phyloP scores from a whole-genome alignment of 2,113 vertebrate species.

The Pedionomus torquatus region DNA sequence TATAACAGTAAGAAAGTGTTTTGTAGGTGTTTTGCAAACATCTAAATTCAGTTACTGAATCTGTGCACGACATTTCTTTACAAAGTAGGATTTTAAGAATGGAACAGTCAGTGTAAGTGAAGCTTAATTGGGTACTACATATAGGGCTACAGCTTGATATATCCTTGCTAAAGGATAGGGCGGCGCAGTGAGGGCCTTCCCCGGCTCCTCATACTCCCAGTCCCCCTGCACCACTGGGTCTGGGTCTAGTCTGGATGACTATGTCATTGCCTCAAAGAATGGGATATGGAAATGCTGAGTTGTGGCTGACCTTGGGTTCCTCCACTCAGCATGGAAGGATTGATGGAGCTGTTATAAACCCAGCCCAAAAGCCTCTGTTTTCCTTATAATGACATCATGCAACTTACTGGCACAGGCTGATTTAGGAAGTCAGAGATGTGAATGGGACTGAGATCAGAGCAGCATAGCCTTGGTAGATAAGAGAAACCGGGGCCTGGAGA shows the following conservation, averaged over 20 bases:
- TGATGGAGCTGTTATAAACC: neutral
- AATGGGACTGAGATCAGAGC: neutral
- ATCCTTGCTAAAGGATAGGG: no score
- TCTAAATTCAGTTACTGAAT: neutral
- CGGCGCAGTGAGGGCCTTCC: no score
- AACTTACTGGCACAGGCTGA: neutral
- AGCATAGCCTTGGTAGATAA: neutral
- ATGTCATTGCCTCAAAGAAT: neutral
- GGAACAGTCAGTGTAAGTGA: neutral
- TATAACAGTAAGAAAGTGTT: neutral
- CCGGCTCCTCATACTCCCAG: no score
- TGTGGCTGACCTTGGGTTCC: neutral
- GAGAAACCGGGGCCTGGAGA: neutral
- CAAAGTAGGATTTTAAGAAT: neutral
- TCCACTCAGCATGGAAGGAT: neutral
- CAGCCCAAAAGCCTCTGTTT: rapidly evolving
- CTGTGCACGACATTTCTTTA: neutral
- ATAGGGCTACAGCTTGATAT: no score
- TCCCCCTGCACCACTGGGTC: no score
- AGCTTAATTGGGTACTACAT: no score
- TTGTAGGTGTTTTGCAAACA: neutral
- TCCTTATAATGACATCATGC: neutral
- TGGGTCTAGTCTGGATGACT: no score
- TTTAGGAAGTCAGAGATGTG: neutral
- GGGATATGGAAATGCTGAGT: neutral